Conservation (phyloP, 1,140 invertebrate genomes). For the Diabrotica undecimpunctata region DNA sequence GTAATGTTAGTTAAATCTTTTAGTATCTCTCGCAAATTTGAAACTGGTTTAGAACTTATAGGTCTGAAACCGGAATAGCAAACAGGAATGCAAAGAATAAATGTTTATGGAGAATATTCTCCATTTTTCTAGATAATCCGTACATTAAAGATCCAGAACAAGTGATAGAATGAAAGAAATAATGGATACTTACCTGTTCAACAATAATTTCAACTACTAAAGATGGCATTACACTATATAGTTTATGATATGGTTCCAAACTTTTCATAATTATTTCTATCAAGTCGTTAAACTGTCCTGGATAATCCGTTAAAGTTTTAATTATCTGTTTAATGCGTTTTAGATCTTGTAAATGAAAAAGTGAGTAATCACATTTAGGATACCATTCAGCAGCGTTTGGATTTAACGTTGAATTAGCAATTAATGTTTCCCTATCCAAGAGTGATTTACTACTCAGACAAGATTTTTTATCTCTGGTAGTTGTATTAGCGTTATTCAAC, state of each 20-base stretch:
- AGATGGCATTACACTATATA: slow-evolving; percentile 29
- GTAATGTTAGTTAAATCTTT: too few relatives aligned
- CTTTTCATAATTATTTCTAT: slow-evolving; percentile 41
- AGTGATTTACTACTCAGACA: neutral
- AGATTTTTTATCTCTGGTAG: neutral
- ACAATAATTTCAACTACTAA: slow-evolving; percentile 36
- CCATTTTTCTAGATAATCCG: too few relatives aligned
- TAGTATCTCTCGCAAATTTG: too few relatives aligned
- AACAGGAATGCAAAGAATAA: too few relatives aligned
- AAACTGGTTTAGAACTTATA: too few relatives aligned
- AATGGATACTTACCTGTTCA: slow-evolving; percentile 28
- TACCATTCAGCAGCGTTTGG: slow-evolving; percentile 30
- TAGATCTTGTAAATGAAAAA: slow-evolving; percentile 19
- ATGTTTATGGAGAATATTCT: too few relatives aligned
- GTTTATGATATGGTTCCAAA: slow-evolving; percentile 35
- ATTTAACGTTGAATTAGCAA: slow-evolving; percentile 24
- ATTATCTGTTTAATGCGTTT: slow-evolving; percentile 38
- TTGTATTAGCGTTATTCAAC: neutral
- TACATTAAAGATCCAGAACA: too few relatives aligned
- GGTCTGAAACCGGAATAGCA: too few relatives aligned
- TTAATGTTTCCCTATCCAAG: neutral
- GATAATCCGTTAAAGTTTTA: slow-evolving; percentile 38
- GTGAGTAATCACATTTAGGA: slow-evolving; percentile 9
- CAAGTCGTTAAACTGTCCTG: slow-evolving; percentile 44
- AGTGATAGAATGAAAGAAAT: too few relatives aligned